Evolutionary conservation across 2,888 invertebrate genomes (phyloP), one percentile per base, ranked within the genome.

Genomic region (Imbricaverruca yamaguchii): DNA sequence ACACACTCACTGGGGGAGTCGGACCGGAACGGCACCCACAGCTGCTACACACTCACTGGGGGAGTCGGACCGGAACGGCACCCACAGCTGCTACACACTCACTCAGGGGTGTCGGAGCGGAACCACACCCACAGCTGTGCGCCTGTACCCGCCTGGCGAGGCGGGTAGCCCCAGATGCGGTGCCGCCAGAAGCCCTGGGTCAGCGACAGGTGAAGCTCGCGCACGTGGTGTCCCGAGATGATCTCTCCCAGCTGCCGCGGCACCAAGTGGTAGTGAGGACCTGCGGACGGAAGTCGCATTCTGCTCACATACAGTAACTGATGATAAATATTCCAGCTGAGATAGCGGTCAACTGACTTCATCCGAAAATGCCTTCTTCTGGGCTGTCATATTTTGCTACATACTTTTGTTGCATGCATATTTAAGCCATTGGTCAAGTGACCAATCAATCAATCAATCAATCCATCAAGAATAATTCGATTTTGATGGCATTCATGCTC

Each of bases 51-150:
- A n/a, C n/a, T n/a, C n/a, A n/a, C n/a, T n/a, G n/a, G n/a, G n/a
- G n/a, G n/a, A n/a, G n/a, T n/a, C n/a, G n/a, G n/a, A n/a, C n/a
- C n/a, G n/a, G n/a, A n/a, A n/a, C n/a, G n/a, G n/a, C n/a, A n/a
- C n/a, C n/a, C n/a, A n/a, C n/a, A 39, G 39, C 39, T 39, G 39
- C 39, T 39, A 80, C 67, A 56, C 39, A 69, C 69, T 15, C 13
- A 80, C 74, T 79, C 15, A 11, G 56, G 12, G n/a, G 63, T 18
- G 59, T 69, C 39, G 53, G 67, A 80, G 77, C 23, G 80, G 80
- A 99, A 98, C 96, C 97, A 97, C 0, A 94, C 95, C 90, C 94
- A 95, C 0, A 98, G 89, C 87, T 98, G 96, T 3, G 96, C 97
- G 11, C 98, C 98, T 1, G 97, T 94, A 0, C 97, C 93, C 7